A percentile compares a stretch with the other conserved stretches of the same genome.
Evolutionary conservation across 2,888 invertebrate species (phyloP).

Genomic region (Blera fallax): DNA sequence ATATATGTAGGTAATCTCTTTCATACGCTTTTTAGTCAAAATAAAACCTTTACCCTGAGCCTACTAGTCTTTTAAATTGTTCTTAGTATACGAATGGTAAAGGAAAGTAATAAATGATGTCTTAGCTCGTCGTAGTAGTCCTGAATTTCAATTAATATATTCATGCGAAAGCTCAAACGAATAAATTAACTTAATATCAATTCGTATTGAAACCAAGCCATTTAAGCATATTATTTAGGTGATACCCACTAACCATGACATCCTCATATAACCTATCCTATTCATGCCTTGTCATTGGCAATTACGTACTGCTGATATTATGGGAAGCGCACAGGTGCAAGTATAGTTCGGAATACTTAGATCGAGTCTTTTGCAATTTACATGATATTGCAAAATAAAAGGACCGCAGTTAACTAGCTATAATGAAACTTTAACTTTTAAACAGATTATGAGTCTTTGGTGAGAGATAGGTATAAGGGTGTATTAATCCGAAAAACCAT

Average conservation of each 20-base stretch:
- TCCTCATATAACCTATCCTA: not conserved
- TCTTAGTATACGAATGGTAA: too few species aligned
- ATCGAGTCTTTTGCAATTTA: not conserved
- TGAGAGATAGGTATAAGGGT: not conserved
- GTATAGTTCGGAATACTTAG: not conserved
- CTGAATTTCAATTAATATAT: not conserved
- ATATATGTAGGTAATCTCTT: too few species aligned
- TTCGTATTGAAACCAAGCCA: not conserved
- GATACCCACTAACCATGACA: not conserved
- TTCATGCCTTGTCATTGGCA: not conserved
- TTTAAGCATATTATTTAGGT: not conserved
- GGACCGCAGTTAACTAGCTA: not conserved
- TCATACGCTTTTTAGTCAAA: too few species aligned
- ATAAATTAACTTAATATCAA: not conserved
- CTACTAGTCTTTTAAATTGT: too few species aligned
- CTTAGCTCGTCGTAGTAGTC: not conserved
- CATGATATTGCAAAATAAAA: not conserved
- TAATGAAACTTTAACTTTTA: not conserved
- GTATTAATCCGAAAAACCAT: too few species aligned
- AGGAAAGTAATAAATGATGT: not conserved
- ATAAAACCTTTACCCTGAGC: too few species aligned
- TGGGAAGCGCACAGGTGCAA: not conserved
- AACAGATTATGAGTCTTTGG: not conserved
- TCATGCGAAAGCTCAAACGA: not conserved
- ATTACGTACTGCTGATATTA: not conserved